These are phyloP conservation scores for Orthonychiurus folsomi DNA, from an alignment of 2,888 invertebrate genomes.

Conservation along the genomic window DNA sequence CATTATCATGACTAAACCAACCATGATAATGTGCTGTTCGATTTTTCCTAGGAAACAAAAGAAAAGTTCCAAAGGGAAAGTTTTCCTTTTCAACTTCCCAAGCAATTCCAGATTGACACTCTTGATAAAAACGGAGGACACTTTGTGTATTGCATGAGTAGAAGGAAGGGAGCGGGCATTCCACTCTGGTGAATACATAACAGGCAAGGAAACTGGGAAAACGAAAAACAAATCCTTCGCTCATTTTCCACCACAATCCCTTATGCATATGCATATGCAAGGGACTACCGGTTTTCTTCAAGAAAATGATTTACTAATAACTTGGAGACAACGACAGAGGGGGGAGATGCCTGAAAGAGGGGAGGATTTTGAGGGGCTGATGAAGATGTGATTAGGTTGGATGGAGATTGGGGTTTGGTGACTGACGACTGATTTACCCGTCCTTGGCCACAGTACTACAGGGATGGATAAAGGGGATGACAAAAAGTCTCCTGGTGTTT, in stretches of 20 bases:
- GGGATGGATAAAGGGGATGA: background rate
- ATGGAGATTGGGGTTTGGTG: background rate
- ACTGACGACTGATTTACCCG: too few relatives aligned
- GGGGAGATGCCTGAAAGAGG: background rate
- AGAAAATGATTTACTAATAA: too few relatives aligned
- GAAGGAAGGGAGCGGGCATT: too few relatives aligned
- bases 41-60: background rate
- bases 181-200: too few relatives aligned
- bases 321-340: background rate
- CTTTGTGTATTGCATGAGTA: too few relatives aligned
- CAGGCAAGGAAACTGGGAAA: too few relatives aligned
- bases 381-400: background rate
- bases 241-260: too few relatives aligned
- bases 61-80: background rate
- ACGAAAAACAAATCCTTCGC: too few relatives aligned
- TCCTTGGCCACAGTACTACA: background rate
- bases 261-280: too few relatives aligned
- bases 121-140: background rate
- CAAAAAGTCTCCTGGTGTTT: slow-evolving; percentile 1
- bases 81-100: background rate
- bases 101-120: background rate
- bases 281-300: too few relatives aligned
- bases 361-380: background rate
- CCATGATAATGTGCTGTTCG: slow-evolving; percentile 1
- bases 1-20: background rate